These are phyloP conservation scores for Anguilla marmorata DNA, from an alignment of 2,797 vertebrate genomes.

Conservation along the genomic window DNA sequence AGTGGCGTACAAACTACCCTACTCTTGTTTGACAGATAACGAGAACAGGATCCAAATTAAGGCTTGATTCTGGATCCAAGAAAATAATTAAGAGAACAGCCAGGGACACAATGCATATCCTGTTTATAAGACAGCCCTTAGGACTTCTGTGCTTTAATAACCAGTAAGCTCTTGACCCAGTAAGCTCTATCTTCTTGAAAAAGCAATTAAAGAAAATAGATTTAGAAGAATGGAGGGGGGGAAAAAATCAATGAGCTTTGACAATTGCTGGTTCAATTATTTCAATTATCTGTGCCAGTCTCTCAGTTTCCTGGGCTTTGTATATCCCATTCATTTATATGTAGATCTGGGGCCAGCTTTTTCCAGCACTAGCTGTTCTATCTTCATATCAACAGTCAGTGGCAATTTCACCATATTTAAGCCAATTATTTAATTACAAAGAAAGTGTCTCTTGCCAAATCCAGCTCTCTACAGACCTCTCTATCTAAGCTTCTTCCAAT, in stretches of 20 bases:
- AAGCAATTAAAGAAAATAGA: neutral
- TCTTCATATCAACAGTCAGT: neutral
- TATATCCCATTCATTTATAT: neutral
- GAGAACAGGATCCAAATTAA: neutral
- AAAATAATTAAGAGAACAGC: neutral
- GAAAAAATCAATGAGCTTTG: neutral
- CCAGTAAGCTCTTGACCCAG: neutral
- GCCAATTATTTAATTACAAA: neutral
- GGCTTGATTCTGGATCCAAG: neutral
- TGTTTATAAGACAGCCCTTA: neutral
- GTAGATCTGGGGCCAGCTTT: neutral
- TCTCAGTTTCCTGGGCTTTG: neutral
- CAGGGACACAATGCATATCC: constrained; percentile 1
- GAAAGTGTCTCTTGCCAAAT: neutral
- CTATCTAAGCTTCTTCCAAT: neutral
- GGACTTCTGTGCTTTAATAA: neutral
- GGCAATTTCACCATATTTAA: neutral
- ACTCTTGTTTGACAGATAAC: neutral
- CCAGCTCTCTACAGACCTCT: neutral
- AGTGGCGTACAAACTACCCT: neutral
- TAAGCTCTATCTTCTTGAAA: neutral
- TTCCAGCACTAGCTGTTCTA: neutral
- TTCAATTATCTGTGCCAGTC: neutral
- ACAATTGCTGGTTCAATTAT: neutral
- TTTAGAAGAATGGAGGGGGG: neutral